Evolutionary conservation across 2,113 vertebrate species (phyloP).

Genomic region (Meleagris gallopavo): DNA sequence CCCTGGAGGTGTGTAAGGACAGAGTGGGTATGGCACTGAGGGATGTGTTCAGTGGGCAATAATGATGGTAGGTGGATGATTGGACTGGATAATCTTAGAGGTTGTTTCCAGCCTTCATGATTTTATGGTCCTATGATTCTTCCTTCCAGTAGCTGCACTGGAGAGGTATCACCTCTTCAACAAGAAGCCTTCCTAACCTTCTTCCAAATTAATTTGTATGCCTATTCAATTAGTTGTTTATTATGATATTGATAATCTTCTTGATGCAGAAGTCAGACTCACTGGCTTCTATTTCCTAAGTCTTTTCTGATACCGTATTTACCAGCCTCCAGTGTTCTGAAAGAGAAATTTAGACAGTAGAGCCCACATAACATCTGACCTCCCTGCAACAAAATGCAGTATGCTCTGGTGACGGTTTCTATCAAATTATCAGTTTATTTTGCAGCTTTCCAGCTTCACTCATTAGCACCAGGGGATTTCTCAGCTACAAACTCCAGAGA

Average conservation of each 20-base stretch:
- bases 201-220: not conserved
- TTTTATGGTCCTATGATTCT: not conserved
- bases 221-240: not conserved
- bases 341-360: not conserved
- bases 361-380: not conserved
- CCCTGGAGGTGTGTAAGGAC: too few species aligned
- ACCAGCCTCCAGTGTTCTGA: not conserved
- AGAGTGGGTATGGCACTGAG: too few species aligned
- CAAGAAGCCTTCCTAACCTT: not conserved
- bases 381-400: not conserved
- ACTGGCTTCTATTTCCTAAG: not conserved
- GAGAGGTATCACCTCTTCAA: fast-evolving
- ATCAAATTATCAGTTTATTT: not conserved
- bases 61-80: too few species aligned
- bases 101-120: too few species aligned
- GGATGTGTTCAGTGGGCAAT: too few species aligned
- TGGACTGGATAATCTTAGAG: too few species aligned
- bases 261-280: not conserved
- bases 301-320: not conserved
- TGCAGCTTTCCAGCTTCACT: not conserved
- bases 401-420: not conserved
- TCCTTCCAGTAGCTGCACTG: not conserved
- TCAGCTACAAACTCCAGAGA: not conserved
- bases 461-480: not conserved
- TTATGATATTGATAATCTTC: not conserved